Base-by-base conservation (phyloP, 2,888 invertebrate genomes). In the Drosophila lutescens region DNA sequence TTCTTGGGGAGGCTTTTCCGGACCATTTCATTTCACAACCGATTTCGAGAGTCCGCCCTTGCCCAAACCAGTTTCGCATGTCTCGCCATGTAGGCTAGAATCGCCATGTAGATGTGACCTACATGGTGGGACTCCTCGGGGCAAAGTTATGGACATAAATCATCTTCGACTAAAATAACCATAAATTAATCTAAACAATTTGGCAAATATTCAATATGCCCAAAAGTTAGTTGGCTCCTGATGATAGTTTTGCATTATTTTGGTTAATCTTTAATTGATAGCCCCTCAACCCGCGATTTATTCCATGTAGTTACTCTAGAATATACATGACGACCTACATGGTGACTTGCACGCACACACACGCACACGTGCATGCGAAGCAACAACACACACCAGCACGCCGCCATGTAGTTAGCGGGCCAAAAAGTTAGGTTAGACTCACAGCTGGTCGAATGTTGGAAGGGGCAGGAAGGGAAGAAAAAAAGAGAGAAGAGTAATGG, bases 251-350 rank as follows among this genome's bases (percentile, higher is more conserved):
- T 15, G 53, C 50, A 53, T 54, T 43, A 71, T 30, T 44, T 34
- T 20, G 65, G 60, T 62, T 77, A 54, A 63, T 47, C 58, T 61
- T 61, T 67, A 74, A 76, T 63, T 58, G 55, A 66, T 59, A 34
- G 58, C 76, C 62, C 76, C 51, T 34, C 56, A 17, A 60, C 58
- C 76, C 47, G 59, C 50, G 23, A 20, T 62, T 17, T 43, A 68
- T 74, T 9, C 51, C 81, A 82, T 82, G 81, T 82, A 82, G 70
- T 51, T 72, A 38, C 15, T 54, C 47, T 49, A 54, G 61, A 30
- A 59, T 77, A 82, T 82, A 82, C 81, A 82, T 82, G 86, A 51
- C 40, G 40, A 20, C 23, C 80, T 82, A 85, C 81, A 82, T 82
- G 81, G 47, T 43, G 15, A 65, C 20, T n/a, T 44, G 51, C 38